Evolutionary conservation across 35 echinoderm and acorn worm genomes (phyloP), one percentile per base, ranked within the genome.

Genomic region (Apostichopus parvimensis): DNA sequence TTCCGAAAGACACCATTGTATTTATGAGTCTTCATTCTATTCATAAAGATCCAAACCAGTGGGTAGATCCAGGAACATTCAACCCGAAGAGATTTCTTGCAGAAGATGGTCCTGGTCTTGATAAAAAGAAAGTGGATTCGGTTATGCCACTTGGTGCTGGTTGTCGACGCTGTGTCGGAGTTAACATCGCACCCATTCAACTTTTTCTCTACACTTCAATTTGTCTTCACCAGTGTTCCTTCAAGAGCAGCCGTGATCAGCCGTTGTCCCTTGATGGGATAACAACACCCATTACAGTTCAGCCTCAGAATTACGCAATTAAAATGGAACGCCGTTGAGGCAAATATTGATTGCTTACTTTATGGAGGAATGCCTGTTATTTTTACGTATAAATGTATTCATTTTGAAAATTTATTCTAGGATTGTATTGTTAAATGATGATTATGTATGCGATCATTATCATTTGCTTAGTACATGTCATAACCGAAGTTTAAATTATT

Each of bases 1-100:
- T 95, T 79, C 94, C 94, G 17, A 95, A 98, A 58, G 94, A 94
- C 55, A 98, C 96, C 1, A 90, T 94, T 18, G 92, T 98, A 8
- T 95, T 95, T 66, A 84, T 92, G 23, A 98, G 95, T 57, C 82
- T 98, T 13, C 90, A 95, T 56, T 98, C 96, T 6, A 91, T 93
- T 23, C 77, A 93, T 57, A 79, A 92, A 28, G 96, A 98, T 62
- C 77, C 75, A 20, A 54, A 73, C 4, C 79, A n/a, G 18, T 95
- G 92, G 94, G 68, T 79, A 4, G 80, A 95, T 26, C 96, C 96
- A 10, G 70, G 92, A 57, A 34, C 13, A 13, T 98, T 98, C 68
- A 57, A 92, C 56, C 94, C 96, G 4, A 80, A 78, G 26, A 82
- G 96, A 9, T 98, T 95, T 75, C 77, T 98, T 11, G 79, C 73